Evolutionary conservation across 2,888 invertebrate genomes (phyloP), one percentile per base, ranked within the genome.

Genomic region (Drosophila tripunctata): DNA sequence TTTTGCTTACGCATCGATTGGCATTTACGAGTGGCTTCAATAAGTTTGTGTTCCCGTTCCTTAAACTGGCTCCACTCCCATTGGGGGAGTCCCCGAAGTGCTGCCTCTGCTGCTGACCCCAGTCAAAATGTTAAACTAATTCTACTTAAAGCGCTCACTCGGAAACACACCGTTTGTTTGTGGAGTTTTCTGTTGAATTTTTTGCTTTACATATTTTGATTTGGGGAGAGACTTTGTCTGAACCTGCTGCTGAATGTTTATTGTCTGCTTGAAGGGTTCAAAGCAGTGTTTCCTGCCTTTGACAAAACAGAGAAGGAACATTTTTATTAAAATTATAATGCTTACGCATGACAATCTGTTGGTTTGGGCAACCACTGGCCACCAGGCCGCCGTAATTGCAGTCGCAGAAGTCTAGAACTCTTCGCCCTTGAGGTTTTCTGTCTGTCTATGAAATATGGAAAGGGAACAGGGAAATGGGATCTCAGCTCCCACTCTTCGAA

Each of bases 251-350:
- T 52, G 69, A 57, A 62, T 61, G 64, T 47, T 54, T 60, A 67
- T 75, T 78, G 70, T 65, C 68, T 68, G 61, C 58, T 57, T 60
- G 65, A 71, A 79, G 87, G 87, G 80, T 77, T 85, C 75, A 71
- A 78, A 81, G 70, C 52, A n/a, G n/a, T 56, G 45, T 56, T 52
- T 55, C 47, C 30, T 44, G 72, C 54, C 75, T 67, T 62, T 81
- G 81, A 62, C 67, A 71, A 64, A 73, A 51, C 21, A 24, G 10
- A 57, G 51, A 58, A 64, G 52, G 45, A 57, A 62, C 64, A 76
- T 78, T 85, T 78, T 77, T 86, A 87, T 84, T 87, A 87, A 88
- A 88, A 88, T 82, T 70, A 75, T 70, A 73, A 68, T 82, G 70
- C 82, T 70, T 72, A 72, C 69, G 78, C 85, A 83, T 66, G 67